These are phyloP conservation scores for Grapholita molesta DNA, from an alignment of 1,140 invertebrate species.

Conservation along the genomic window DNA sequence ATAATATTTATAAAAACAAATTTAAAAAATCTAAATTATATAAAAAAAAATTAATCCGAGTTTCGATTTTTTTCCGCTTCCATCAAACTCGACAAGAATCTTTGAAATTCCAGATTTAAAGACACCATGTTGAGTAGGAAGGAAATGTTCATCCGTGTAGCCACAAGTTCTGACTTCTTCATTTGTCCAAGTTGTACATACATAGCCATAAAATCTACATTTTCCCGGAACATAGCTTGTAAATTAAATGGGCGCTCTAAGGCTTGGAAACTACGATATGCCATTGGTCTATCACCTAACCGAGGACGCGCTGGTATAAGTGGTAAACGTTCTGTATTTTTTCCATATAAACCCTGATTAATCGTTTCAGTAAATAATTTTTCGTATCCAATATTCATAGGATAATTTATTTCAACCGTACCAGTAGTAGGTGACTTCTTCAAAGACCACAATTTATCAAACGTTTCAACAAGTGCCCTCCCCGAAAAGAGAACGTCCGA, in stretches of 20 bases:
- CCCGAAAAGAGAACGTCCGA: neutral
- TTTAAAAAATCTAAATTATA: slow-evolving; percentile 51
- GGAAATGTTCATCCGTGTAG: slow-evolving; percentile 18
- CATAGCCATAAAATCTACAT: slow-evolving; percentile 23
- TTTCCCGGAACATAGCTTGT: slow-evolving; percentile 12
- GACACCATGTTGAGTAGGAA: slow-evolving; percentile 19
- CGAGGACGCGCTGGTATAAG: slow-evolving; percentile 8
- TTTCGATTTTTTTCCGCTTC: slow-evolving; percentile 6
- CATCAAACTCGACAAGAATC: slow-evolving; percentile 21
- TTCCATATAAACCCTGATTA: neutral
- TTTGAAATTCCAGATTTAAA: slow-evolving; percentile 15
- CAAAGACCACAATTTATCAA: slow-evolving; percentile 21
- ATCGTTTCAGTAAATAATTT: slow-evolving; percentile 11
- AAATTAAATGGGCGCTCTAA: slow-evolving; percentile 16
- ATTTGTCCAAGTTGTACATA: slow-evolving; percentile 23
- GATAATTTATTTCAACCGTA: neutral
- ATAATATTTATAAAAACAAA: slow-evolving; percentile 47
- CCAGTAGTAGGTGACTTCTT: slow-evolving; percentile 21
- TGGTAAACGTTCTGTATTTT: slow-evolving; percentile 20
- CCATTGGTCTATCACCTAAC: slow-evolving; percentile 6
- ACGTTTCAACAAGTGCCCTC: neutral
- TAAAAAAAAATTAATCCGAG: slow-evolving; percentile 31
- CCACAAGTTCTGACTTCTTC: neutral
- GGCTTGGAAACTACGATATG: slow-evolving; percentile 10
- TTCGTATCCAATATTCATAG: slow-evolving; percentile 17